Evolutionary conservation across 1,140 invertebrate genomes (phyloP), one percentile per base, ranked within the genome.

Genomic region (Adelges cooleyi): DNA sequence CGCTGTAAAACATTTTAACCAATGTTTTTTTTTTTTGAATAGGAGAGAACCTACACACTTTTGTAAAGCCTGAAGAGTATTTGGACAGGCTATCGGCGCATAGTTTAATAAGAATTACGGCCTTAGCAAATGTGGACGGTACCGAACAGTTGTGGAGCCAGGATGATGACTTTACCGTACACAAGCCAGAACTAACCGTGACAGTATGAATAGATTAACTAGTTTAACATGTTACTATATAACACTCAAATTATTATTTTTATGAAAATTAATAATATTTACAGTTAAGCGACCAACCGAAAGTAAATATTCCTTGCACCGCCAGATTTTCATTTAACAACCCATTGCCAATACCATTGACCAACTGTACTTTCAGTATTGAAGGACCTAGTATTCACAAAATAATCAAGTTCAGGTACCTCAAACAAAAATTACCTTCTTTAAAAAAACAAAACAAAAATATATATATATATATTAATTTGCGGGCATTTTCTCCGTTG

Each of bases 91-190:
- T 86, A 44, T 83, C 85, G 0, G 85, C 86, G 69, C 81, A 85
- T 70, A 78, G 80, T 20, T 79, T 84, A 72, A 79, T 87, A 38
- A 86, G 85, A 71, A 80, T 86, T 23, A 81, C 82, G 66, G 80
- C 81, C 8, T 80, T 84, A 73, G 82, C 82, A 20, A 80, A 77
- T 66, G 84, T 86, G 0, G 79, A 81, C 69, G 83, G 85, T 69
- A 86, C 85, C 0, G 77, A 79, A 11, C 84, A 86, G 71, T 77
- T 80, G 3, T 86, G 84, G 83, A 80, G 80, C 52, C 83, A 84
- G 66, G 83, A 85, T 69, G 83, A 86, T 70, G 82, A 85, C 71
- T 84, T 86, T 73, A 77, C 78, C 36, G 75, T 86, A 17, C 75
- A 79, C 17, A 85, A 84, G 70, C 84, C 85, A 9, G 76, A 75